Conservation (phyloP, 2,888 invertebrate species). For the Ormyrus pomaceus region DNA sequence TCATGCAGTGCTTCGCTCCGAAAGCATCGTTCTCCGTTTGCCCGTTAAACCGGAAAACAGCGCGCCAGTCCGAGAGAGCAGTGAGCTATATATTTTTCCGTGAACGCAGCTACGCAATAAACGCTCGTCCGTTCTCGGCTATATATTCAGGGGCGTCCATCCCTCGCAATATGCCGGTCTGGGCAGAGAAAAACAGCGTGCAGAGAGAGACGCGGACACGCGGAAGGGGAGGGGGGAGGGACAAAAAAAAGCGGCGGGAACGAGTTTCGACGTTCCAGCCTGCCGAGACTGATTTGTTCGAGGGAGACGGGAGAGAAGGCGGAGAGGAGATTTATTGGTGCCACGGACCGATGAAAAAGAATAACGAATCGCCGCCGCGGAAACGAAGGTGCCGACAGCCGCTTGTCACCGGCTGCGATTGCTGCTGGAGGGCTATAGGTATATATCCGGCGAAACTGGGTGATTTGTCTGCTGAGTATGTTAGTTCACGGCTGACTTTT, state of each 20-base stretch:
- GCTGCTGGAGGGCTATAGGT: too few species aligned
- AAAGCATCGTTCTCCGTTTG: too few species aligned
- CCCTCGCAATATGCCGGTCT: background rate
- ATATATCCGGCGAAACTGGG: background rate
- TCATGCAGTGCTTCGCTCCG: too few species aligned
- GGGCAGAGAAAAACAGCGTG: too few species aligned
- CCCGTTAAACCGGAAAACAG: too few species aligned
- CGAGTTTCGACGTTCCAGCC: background rate
- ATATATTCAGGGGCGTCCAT: too few species aligned
- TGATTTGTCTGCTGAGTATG: background rate
- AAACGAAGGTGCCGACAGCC: background rate
- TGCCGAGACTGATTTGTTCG: constrained; percentile 17
- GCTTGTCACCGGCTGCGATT: constrained; percentile 8
- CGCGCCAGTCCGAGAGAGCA: too few species aligned
- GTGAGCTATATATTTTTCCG: too few species aligned
- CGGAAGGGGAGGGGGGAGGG: background rate
- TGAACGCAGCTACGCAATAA: background rate
- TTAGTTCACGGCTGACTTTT: background rate
- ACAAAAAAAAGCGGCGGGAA: background rate
- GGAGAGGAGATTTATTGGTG: constrained; percentile 29
- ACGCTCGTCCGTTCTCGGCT: background rate
- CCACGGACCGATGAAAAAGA: constrained; percentile 15
- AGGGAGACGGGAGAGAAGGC: background rate
- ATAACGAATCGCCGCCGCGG: constrained; percentile 12
- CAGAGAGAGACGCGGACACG: too few species aligned